A percentile compares a stretch with the other conserved stretches of the same genome.
Evolutionary conservation across 2,797 vertebrate genomes (phyloP).

Genomic region (Micrastur ruficollis): DNA sequence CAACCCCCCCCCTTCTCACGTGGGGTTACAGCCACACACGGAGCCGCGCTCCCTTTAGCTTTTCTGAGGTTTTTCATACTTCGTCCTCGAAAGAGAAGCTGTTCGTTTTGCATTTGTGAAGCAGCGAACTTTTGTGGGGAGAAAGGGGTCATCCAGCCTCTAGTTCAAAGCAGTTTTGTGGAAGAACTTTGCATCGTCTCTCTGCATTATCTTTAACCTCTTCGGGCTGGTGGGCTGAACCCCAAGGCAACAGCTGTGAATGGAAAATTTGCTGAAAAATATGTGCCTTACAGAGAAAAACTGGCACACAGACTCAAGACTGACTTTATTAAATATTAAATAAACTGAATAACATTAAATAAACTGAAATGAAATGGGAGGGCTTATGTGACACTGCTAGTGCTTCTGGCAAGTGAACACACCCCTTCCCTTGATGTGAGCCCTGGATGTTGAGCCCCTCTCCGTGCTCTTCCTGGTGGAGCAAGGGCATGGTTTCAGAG

Average conservation of each 20-base stretch:
- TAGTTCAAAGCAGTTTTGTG: background rate
- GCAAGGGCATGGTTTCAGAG: background rate
- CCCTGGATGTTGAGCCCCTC: background rate
- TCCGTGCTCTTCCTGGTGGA: background rate
- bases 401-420: background rate
- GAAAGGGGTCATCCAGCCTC: background rate
- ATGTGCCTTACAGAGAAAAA: background rate
- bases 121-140: background rate
- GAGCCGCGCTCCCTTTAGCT: background rate
- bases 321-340: background rate
- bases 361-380: background rate
- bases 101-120: background rate
- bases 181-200: accelerated
- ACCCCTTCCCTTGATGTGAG: background rate
- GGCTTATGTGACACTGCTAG: background rate
- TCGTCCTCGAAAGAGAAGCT: background rate
- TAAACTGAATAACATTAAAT: background rate
- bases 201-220: background rate
- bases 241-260: background rate
- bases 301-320: background rate
- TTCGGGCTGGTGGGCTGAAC: background rate
- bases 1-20: background rate
- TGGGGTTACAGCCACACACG: background rate
- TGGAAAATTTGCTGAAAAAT: background rate
- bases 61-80: background rate